Conservation (phyloP, 35 echinoderm and acorn worm species). For the Diadema setosum region DNA sequence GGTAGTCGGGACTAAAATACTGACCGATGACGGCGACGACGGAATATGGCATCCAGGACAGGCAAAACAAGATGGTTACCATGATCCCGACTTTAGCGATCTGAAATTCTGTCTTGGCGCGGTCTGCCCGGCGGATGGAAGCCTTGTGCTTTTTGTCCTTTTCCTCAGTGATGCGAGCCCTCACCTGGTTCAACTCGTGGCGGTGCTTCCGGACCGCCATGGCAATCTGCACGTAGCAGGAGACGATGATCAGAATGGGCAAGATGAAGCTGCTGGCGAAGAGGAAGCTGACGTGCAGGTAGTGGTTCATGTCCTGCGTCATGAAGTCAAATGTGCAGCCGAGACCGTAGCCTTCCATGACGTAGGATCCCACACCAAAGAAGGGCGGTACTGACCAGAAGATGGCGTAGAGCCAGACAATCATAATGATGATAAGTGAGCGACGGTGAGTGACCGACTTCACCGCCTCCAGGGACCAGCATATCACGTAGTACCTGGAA, state of each 20-base stretch:
- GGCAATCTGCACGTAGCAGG: conserved; percentile 72
- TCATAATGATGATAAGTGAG: conserved; percentile 49
- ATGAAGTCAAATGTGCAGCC: conserved; percentile 92
- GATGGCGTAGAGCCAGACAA: conserved; percentile 69
- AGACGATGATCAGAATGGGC: conserved; percentile 48
- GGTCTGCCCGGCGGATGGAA: not conserved
- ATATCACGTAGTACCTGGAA: conserved; percentile 93
- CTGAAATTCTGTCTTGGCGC: conserved; percentile 65
- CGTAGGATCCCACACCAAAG: conserved; percentile 71
- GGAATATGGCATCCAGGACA: conserved; percentile 87
- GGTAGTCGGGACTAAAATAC: not conserved
- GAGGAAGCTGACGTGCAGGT: conserved; percentile 44
- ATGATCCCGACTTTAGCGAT: conserved; percentile 80
- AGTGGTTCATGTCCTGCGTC: conserved; percentile 21
- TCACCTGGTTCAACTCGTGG: conserved; percentile 44
- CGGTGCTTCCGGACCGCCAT: conserved; percentile 39
- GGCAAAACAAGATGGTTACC: conserved; percentile 32
- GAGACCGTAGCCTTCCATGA: conserved; percentile 81
- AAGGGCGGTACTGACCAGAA: conserved; percentile 77
- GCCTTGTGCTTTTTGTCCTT: conserved; percentile 20
- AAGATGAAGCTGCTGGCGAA: conserved; percentile 63
- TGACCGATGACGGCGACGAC: conserved; percentile 56
- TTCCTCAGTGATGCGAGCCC: not conserved
- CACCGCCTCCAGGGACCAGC: conserved; percentile 70
- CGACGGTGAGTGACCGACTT: conserved; percentile 33